Evolutionary conservation across 1,140 invertebrate species (phyloP), one percentile per base, ranked within the genome.

Genomic region (Glomeris maerens): DNA sequence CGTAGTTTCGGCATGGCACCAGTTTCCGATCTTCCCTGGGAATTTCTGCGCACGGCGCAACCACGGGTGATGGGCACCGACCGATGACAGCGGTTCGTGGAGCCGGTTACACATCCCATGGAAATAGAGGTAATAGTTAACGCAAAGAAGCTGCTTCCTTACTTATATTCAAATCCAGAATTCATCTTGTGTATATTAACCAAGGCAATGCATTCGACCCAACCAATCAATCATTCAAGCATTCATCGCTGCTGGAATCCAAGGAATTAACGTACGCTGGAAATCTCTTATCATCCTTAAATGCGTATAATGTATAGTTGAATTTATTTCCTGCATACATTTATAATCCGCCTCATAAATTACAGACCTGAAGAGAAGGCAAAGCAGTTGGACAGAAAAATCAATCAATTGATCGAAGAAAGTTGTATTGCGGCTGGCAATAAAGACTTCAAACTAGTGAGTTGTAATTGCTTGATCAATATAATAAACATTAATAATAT

Each of bases 31-130:
- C 47, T 36, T 48, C 47, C 3, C 3, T 4, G 4, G 47, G 47
- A 3, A 27, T 23, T 7, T 27, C 45, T 27, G 29, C 47, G 3
- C n/a, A n/a, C n/a, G n/a, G n/a, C n/a, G n/a, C n/a, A n/a, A 39
- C 55, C 53, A 31, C 50, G 69, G 71, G 61, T 63, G 27, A 68
- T 64, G 47, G 64, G 64, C 45, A 72, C 26, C 7, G 55, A 51
- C 93, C 93, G 7, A 90, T 95, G 75, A 97, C 94, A 10, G 92
- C 92, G 21, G 85, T 96, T n/a, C 72, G 85, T 50, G 92, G 87
- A 10, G 93, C 88, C 36, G 93, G 94, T 2, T 97, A 91, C 64
- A 92, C 86, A 2, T 86, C 85, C 21, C 76, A 76, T 52, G 68
- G 71, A 13, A 51, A 56, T 48, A 56, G 67, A 66, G 40, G 71